Percentiles rank a stretch among this genome's conserved stretches.
These are phyloP conservation scores for Jordanella pulchra DNA, from an alignment of 2,797 vertebrate species.

Conservation along the genomic window DNA sequence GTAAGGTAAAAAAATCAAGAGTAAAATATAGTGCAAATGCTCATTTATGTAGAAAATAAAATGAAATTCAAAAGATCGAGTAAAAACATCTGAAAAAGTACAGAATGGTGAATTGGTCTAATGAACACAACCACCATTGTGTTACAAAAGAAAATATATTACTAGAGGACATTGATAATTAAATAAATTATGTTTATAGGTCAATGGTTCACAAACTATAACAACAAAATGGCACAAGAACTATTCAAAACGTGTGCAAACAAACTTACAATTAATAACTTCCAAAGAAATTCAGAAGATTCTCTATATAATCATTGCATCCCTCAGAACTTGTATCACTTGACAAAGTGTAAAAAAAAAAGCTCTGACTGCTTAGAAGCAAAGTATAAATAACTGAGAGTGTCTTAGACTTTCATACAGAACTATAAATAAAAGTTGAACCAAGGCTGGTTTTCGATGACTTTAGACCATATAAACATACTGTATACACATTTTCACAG, in stretches of 20 bases:
- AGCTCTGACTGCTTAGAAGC: not conserved
- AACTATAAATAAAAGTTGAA: constrained; percentile 13
- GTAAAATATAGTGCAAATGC: too few species aligned
- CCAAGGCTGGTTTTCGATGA: constrained; percentile 43
- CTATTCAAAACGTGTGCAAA: not conserved
- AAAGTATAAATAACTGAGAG: not conserved
- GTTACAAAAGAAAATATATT: not conserved
- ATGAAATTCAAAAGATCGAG: not conserved
- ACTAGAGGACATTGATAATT: not conserved
- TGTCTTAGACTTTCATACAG: not conserved
- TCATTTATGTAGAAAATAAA: not conserved
- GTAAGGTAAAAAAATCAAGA: not conserved
- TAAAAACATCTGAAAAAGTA: not conserved
- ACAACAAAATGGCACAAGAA: not conserved
- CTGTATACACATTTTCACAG: constrained; percentile 50
- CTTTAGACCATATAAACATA: constrained; percentile 63
- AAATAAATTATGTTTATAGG: not conserved
- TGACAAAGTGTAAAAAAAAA: not conserved
- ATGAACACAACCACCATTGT: not conserved
- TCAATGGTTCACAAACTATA: not conserved
- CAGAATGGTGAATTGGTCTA: not conserved
- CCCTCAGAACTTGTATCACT: not conserved
- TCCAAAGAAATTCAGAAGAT: not conserved
- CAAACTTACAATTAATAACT: not conserved
- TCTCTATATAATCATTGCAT: not conserved